phyloP scores from a whole-genome alignment of 2,888 invertebrate genomes.

The Eupelmus urozonus region DNA sequence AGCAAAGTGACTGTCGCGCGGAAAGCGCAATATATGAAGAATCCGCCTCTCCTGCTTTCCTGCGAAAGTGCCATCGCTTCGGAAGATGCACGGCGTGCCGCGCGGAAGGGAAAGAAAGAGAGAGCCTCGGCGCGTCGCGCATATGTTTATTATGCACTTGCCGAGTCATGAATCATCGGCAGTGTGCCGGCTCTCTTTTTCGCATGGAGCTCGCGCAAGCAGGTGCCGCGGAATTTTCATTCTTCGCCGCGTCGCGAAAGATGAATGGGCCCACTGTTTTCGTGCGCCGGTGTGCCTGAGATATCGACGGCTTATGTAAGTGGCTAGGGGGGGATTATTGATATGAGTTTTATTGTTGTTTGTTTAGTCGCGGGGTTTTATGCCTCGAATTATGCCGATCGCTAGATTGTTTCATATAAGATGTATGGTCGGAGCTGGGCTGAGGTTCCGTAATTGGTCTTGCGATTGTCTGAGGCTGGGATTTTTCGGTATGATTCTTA shows the following conservation, averaged over 20 bases:
- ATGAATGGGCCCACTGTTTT: conserved; percentile 56
- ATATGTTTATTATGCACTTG: conserved; percentile 57
- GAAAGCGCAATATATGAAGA: conserved; percentile 19
- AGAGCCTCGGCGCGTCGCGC: neutral
- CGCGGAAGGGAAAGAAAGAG: neutral
- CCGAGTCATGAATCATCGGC: conserved; percentile 58
- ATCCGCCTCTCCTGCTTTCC: conserved; percentile 17
- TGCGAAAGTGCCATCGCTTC: conserved; percentile 32
- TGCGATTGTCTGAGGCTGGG: conserved; percentile 26
- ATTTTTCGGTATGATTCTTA: too few relatives aligned
- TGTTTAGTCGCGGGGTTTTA: conserved; percentile 42
- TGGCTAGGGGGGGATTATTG: conserved; percentile 29
- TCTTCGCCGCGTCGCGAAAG: conserved; percentile 47
- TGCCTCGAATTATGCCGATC: conserved; percentile 39
- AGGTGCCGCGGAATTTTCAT: conserved; percentile 61
- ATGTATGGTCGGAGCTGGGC: conserved; percentile 32
- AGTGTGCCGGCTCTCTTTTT: too few relatives aligned
- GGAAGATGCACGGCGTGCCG: conserved; percentile 54
- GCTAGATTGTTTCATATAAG: conserved; percentile 45
- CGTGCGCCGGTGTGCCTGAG: conserved; percentile 14
- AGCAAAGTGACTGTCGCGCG: too few relatives aligned
- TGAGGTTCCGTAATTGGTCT: conserved; percentile 45
- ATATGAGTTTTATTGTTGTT: conserved; percentile 55
- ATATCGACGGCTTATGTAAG: conserved; percentile 32
- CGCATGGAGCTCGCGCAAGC: conserved; percentile 36